Evolutionary conservation across 2,797 vertebrate species (phyloP).

Genomic region (Rhynchonycteris naso): DNA sequence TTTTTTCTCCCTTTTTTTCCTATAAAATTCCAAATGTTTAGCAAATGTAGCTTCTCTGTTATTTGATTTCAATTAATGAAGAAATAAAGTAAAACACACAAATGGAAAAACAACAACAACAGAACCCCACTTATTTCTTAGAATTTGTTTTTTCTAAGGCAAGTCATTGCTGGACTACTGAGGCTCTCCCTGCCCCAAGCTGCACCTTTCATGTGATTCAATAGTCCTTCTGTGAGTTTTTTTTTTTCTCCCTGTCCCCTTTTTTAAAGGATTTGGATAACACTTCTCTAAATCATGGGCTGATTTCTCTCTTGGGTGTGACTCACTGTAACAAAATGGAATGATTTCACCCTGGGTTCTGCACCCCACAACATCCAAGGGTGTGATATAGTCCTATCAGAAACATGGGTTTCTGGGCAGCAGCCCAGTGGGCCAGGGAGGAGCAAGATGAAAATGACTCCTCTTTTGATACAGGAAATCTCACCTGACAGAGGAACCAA

Average conservation of each 20-base stretch:
- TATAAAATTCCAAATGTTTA: constrained; percentile 12
- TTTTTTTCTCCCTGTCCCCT: not conserved
- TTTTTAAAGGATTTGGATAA: not conserved
- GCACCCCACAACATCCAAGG: too few relatives aligned
- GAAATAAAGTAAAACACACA: not conserved
- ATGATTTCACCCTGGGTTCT: not conserved
- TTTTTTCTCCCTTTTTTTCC: constrained; percentile 36
- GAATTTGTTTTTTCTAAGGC: not conserved
- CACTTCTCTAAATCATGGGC: not conserved
- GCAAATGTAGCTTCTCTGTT: not conserved
- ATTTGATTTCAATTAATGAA: constrained; percentile 24
- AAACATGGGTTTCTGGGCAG: not conserved
- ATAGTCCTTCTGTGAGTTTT: not conserved
- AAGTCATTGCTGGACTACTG: not conserved
- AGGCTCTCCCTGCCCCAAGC: accelerated
- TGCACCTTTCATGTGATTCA: not conserved
- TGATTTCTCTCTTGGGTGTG: not conserved
- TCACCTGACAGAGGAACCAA: too few relatives aligned
- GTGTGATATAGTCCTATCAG: not conserved
- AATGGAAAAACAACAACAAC: not conserved
- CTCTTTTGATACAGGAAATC: not conserved
- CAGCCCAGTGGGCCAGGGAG: not conserved
- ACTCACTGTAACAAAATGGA: not conserved
- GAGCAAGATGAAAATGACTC: not conserved
- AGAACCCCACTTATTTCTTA: not conserved